Conservation (phyloP, 2,113 vertebrate genomes). For the Pica pica region DNA sequence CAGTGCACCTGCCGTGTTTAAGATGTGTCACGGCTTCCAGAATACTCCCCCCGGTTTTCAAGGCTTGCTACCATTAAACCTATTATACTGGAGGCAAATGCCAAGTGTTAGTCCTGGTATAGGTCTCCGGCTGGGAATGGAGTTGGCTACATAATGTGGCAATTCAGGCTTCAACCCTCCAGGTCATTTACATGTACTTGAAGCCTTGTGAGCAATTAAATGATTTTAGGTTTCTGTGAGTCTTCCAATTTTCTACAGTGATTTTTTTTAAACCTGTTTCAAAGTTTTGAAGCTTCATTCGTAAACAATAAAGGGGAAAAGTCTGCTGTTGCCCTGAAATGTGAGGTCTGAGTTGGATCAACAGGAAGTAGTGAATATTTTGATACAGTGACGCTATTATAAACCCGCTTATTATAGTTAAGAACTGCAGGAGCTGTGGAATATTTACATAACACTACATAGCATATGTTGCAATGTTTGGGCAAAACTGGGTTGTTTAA, state of each 20-base stretch:
- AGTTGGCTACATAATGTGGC: neutral
- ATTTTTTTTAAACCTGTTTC: neutral
- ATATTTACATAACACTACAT: neutral
- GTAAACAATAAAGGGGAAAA: neutral
- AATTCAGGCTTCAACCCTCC: neutral
- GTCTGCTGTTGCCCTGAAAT: neutral
- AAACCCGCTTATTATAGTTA: neutral
- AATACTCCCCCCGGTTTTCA: neutral
- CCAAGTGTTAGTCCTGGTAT: neutral
- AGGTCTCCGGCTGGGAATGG: neutral
- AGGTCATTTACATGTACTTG: neutral
- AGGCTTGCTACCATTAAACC: neutral
- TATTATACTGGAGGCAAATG: neutral
- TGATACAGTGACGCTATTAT: neutral
- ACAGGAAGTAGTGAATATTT: neutral
- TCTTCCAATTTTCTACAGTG: neutral
- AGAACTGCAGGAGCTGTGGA: neutral
- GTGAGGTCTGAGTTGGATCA: neutral
- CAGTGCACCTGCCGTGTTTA: constrained; percentile 54
- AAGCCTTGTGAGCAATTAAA: neutral
- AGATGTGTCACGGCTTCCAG: neutral
- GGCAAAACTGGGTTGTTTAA: constrained; percentile 3
- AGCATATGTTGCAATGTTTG: neutral
- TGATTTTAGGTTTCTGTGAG: neutral
- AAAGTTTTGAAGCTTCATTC: neutral